Evolutionary conservation across 2,888 invertebrate species (phyloP), one percentile per base, ranked within the genome.

Genomic region (Eilema depressum): DNA sequence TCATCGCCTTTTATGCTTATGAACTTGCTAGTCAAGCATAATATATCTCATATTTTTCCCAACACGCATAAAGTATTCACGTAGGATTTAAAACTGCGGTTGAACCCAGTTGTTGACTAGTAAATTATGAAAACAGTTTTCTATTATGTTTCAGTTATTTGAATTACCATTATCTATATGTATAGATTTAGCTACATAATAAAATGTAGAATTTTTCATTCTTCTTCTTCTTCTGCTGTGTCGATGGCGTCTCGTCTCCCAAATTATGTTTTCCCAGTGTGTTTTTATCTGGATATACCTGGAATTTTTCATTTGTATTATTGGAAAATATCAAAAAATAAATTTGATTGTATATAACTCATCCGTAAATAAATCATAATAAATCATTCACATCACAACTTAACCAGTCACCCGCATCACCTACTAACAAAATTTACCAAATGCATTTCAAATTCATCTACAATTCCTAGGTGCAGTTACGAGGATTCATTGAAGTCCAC

Each of bases 401-500:
- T 68, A 64, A 69, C 28, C 26, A n/a, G 30, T 26, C 61, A 69
- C 61, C 30, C 60, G 8, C 23, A 37, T 41, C 37, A 57, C 64
- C 37, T 71, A 76, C 74, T 77, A 70, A 74, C 66, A 56, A n/a
- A 30, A 66, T 59, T 14, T 47, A 63, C 61, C 67, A 68, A 77
- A 75, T 25, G 37, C 73, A 71, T 72, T 73, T 75, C 64, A 74
- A 75, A 71, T 57, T 75, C 23, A 70, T 63, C 69, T 74, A 68
- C 56, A 75, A 71, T 68, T 88, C 88, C 69, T 90, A 97, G 96
- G 84, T 97, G 97, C 91, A 98, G 97, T 85, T 98, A 98, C 88
- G 98, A 98, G 91, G 98, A 98, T 86, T 98, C 98, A 0, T 91
- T 98, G 59, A 98, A 98, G 88, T 97, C 97, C 0, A 96, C 84